phyloP scores from a whole-genome alignment of 1,140 invertebrate species.

The Helicoverpa armigera region DNA sequence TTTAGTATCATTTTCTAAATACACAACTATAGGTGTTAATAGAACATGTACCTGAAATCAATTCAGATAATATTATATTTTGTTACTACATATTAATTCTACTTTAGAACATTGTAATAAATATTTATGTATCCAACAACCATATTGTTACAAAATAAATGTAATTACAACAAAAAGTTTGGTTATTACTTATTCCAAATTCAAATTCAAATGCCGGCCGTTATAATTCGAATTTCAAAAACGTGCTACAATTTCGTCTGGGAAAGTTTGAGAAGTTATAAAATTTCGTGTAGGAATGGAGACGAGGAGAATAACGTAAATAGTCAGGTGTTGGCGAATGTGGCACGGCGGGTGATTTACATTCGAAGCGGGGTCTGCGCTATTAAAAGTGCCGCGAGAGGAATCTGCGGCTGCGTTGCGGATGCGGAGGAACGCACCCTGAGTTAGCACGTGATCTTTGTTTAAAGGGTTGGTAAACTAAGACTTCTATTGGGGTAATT shows the following conservation, averaged over 20 bases:
- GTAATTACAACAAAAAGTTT: constrained; percentile 40
- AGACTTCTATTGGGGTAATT: background rate
- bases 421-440: background rate
- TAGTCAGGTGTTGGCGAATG: constrained; percentile 60
- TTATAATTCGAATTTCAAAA: constrained; percentile 57
- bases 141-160: constrained; percentile 43
- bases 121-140: constrained; percentile 7
- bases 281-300: constrained; percentile 72
- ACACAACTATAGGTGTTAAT: constrained; percentile 3
- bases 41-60: constrained; percentile 35
- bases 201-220: constrained; percentile 25
- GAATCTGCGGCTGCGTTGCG: background rate
- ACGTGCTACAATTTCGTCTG: constrained; percentile 70
- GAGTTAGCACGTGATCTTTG: constrained; percentile 29
- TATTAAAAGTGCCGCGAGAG: constrained; percentile 66
- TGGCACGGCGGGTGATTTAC: constrained; percentile 64
- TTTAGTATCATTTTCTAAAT: background rate
- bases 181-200: constrained; percentile 36
- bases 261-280: constrained; percentile 75
- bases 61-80: constrained; percentile 21
- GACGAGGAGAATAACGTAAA: constrained; percentile 70
- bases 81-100: constrained; percentile 10
- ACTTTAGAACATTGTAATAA: constrained; percentile 8
- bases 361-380: constrained; percentile 64
- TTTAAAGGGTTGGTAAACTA: background rate